phyloP scores from a whole-genome alignment of 2,113 vertebrate genomes.

The Pitta sordida region DNA sequence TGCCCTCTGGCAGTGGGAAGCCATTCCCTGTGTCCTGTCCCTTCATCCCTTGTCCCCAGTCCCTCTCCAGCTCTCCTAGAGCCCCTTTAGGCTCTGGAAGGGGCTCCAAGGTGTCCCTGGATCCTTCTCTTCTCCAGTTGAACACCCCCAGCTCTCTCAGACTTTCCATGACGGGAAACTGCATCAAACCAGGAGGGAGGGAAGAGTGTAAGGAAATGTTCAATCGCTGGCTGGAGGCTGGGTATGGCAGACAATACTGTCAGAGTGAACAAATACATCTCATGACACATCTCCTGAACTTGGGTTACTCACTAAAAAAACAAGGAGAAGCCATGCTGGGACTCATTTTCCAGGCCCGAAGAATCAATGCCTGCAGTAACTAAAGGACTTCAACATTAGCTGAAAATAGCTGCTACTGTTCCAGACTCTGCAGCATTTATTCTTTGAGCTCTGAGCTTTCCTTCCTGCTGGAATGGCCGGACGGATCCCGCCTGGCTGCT shows the following conservation, averaged over 20 bases:
- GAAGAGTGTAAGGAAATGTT: not conserved
- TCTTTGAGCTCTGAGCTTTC: not conserved
- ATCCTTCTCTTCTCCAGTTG: not conserved
- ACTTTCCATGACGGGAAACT: not conserved
- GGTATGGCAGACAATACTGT: not conserved
- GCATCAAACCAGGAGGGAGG: not conserved
- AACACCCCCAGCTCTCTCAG: not conserved
- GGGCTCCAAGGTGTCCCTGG: not conserved
- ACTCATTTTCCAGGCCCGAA: not conserved
- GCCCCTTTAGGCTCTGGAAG: fast-evolving
- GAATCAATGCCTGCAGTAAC: constrained; percentile 16
- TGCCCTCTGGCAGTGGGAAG: not conserved
- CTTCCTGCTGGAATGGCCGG: not conserved
- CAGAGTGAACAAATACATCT: not conserved
- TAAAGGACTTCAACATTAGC: not conserved
- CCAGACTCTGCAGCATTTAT: not conserved
- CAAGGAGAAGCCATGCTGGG: not conserved
- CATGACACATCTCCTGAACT: not conserved
- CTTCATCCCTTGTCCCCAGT: not conserved
- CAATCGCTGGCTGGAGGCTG: not conserved
- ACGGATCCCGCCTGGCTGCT: not conserved
- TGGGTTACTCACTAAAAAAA: not conserved
- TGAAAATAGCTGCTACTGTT: not conserved
- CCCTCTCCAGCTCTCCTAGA: not conserved
- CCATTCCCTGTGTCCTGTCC: not conserved